Conservation (phyloP, 2,113 vertebrate genomes). For the Oreochromis niloticus region DNA sequence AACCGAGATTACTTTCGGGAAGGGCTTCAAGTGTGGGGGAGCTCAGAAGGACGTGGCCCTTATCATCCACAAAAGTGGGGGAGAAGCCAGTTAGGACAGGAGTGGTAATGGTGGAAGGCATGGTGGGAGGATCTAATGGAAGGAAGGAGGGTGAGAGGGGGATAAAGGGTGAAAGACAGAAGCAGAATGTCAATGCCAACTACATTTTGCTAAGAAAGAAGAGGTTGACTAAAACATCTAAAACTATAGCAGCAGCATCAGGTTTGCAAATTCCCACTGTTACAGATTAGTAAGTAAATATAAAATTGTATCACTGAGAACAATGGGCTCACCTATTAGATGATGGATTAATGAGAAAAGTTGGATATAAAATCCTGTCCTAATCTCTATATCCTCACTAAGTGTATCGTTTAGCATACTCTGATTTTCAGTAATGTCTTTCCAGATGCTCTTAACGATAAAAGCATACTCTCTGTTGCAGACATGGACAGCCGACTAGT, state of each 20-base stretch:
- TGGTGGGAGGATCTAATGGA: conserved; percentile 99
- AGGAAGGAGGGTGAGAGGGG: conserved; percentile 69
- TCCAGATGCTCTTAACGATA: neutral
- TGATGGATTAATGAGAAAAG: neutral
- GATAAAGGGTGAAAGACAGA: conserved; percentile 81
- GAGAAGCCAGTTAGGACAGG: conserved; percentile 84
- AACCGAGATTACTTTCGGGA: conserved; percentile 88
- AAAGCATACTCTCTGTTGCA: neutral
- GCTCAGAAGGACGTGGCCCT: conserved; percentile 79
- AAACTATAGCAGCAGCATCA: conserved; percentile 12
- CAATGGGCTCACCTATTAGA: neutral
- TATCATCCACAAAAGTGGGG: conserved; percentile 83
- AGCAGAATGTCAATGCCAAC: conserved; percentile 91
- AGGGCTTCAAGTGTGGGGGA: conserved; percentile 86
- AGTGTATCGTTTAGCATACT: neutral
- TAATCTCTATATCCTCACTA: neutral
- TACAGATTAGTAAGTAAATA: neutral
- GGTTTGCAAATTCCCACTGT: neutral
- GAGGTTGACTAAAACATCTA: conserved; percentile 72
- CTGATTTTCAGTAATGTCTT: neutral
- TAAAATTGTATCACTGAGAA: neutral
- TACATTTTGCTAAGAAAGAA: conserved; percentile 74
- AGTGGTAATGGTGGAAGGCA: conserved; percentile 90
- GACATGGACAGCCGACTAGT: neutral
- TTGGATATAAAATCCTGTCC: neutral